Evolutionary conservation across 2,797 vertebrate genomes (phyloP).

Genomic region (Myotis daubentonii): DNA sequence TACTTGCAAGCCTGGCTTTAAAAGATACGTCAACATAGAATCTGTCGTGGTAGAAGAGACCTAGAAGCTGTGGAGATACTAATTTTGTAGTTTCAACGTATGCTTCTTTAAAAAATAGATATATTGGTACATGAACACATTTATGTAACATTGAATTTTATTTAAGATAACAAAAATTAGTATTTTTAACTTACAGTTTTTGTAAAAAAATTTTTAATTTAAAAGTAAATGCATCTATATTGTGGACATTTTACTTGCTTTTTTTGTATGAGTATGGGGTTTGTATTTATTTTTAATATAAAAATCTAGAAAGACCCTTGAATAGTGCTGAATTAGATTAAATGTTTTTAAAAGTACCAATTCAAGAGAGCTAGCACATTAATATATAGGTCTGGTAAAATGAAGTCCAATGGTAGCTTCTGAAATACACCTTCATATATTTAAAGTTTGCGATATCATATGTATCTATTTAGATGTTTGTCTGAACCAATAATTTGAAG

Average conservation of each 20-base stretch:
- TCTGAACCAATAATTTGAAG: constrained; percentile 19
- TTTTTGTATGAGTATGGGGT: neutral
- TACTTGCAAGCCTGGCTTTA: neutral
- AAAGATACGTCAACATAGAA: neutral
- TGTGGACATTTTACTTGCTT: neutral
- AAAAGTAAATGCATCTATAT: constrained; percentile 25
- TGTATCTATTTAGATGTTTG: neutral
- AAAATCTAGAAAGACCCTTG: neutral
- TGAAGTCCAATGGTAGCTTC: neutral
- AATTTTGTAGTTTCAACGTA: neutral
- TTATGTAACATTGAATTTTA: constrained; percentile 53
- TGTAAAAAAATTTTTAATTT: neutral
- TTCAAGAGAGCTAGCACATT: constrained; percentile 15
- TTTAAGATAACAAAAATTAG: constrained; percentile 27
- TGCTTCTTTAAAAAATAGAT: neutral
- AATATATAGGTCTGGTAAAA: neutral
- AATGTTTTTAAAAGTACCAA: neutral
- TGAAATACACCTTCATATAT: constrained; percentile 21
- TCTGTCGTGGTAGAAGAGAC: neutral
- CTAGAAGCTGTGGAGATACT: neutral
- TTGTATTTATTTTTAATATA: neutral
- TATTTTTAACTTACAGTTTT: constrained; percentile 25
- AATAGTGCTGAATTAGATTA: constrained; percentile 40
- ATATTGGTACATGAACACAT: neutral
- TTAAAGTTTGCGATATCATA: neutral